A percentile compares a stretch with the other conserved stretches of the same genome.
phyloP scores from a whole-genome alignment of 2,888 invertebrate species.

The Pachymerium ferrugineum region DNA sequence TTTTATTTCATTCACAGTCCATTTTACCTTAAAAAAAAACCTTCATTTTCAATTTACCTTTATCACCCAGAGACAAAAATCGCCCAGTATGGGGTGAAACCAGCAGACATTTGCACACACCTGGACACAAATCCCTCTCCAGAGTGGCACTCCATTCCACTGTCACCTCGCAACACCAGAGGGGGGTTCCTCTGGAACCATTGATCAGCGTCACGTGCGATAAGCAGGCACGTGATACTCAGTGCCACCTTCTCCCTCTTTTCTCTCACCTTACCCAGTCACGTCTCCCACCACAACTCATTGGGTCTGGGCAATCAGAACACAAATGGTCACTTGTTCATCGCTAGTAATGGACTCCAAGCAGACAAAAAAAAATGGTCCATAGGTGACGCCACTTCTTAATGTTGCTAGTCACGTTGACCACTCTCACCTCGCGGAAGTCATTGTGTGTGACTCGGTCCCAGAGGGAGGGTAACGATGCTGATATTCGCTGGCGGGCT shows the following conservation, averaged over 20 bases:
- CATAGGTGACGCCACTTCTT: not conserved
- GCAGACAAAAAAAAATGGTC: not conserved
- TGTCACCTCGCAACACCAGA: not conserved
- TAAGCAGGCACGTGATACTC: not conserved
- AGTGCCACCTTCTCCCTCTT: not conserved
- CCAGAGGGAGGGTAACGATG: not conserved
- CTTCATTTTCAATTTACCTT: no score
- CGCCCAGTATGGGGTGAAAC: not conserved
- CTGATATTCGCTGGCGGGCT: not conserved
- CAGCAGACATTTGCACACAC: not conserved
- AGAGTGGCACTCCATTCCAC: not conserved
- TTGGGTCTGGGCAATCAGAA: constrained; percentile 16
- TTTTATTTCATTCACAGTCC: no score
- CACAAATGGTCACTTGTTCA: constrained; percentile 18
- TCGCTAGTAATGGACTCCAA: not conserved
- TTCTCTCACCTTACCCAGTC: not conserved
- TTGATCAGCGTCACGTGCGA: constrained; percentile 7
- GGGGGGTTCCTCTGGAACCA: not conserved
- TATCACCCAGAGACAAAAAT: no score
- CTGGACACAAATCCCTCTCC: constrained; percentile 16
- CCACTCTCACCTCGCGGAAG: constrained; percentile 15
- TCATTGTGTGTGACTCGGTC: not conserved
- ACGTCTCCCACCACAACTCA: constrained; percentile 9
- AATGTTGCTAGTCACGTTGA: not conserved
- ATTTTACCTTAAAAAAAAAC: no score